These are phyloP conservation scores for Ooceraea biroi DNA, from an alignment of 1,140 invertebrate species.

Conservation along the genomic window DNA sequence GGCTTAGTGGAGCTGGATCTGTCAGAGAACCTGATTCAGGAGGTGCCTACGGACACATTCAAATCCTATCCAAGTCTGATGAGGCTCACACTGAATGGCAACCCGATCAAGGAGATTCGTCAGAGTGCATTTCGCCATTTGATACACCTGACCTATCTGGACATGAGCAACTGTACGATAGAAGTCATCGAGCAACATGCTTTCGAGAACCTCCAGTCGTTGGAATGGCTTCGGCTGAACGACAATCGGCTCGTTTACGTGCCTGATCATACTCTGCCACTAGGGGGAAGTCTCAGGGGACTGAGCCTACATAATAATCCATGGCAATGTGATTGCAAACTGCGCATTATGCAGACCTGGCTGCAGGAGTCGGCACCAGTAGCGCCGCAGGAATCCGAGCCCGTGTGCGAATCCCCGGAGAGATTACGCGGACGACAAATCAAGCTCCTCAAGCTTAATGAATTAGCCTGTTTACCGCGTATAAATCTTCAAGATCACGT, in stretches of 20 bases:
- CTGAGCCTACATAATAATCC: slow-evolving; percentile 94
- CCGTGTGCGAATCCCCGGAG: slow-evolving; percentile 91
- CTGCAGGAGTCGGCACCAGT: slow-evolving; percentile 90
- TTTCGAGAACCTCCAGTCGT: slow-evolving; percentile 92
- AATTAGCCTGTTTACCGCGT: slow-evolving; percentile 94
- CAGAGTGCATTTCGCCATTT: slow-evolving; percentile 92
- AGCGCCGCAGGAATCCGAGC: slow-evolving; percentile 88
- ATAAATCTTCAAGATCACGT: slow-evolving; percentile 87
- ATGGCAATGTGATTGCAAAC: slow-evolving; percentile 95
- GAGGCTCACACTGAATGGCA: slow-evolving; percentile 92
- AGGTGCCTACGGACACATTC: slow-evolving; percentile 92
- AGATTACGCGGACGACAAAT: slow-evolving; percentile 90
- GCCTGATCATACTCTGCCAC: slow-evolving; percentile 80
- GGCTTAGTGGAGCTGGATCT: slow-evolving; percentile 96
- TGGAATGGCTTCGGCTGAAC: slow-evolving; percentile 94
- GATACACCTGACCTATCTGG: slow-evolving; percentile 91
- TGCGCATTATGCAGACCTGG: slow-evolving; percentile 92
- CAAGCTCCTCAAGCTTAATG: slow-evolving; percentile 89
- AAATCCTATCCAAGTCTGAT: slow-evolving; percentile 92
- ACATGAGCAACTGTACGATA: slow-evolving; percentile 93
- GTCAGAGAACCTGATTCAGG: slow-evolving; percentile 92
- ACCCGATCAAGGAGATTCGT: slow-evolving; percentile 91
- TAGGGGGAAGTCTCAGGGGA: slow-evolving; percentile 91
- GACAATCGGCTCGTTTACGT: slow-evolving; percentile 92
- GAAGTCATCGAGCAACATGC: slow-evolving; percentile 92